Base-by-base conservation (phyloP, 2,113 vertebrate genomes). In the Campylorhamphus procurvoides region DNA sequence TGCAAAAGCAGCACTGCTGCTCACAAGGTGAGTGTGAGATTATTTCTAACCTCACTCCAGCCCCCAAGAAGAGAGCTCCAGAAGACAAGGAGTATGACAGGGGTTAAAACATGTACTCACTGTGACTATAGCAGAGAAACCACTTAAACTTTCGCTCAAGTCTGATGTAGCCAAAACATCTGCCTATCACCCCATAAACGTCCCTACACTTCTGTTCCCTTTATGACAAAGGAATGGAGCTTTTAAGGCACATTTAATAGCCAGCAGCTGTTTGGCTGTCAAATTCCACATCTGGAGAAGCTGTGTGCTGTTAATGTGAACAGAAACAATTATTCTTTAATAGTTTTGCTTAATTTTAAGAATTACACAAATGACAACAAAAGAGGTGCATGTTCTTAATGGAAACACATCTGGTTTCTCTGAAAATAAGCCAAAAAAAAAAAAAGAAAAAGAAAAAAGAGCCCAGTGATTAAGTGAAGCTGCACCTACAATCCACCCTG, bases 181-280 rank as follows among this genome's bases (percentile, higher is more conserved):
- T 98, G 97, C 94, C 95, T 97, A 49, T 96, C 97, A 97, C 94
- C 96, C 94, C 87, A 97, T 98, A 97, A 97, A 98, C 25, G 10
- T 97, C 63, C 91, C 93, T 84, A 87, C 69, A 94, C 93, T 96
- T 96, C 89, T 97, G 94, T 90, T 96, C 87, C 92, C 94, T 97
- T 97, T 97, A 97, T 5, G 88, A 97, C 92, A 91, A 93, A 97
- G 86, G 90, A 96, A 96, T 89, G 49, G 55, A 83, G 47, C 79
- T 97, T 97, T 97, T 93, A 94, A 91, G 78, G 91, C 92, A 86
- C 81, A 44, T 89, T 93, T 97, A 97, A 98, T 97, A 91, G 96
- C 76, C 88, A 96, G 95, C 97, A 98, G 97, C 96, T 98, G 97
- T 84, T 94, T 96, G 95, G 95, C 96, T 97, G 93, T 91, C 89